Evolutionary conservation across 1,140 invertebrate species (phyloP), one percentile per base, ranked within the genome.

Genomic region (Archivesica marissinica): DNA sequence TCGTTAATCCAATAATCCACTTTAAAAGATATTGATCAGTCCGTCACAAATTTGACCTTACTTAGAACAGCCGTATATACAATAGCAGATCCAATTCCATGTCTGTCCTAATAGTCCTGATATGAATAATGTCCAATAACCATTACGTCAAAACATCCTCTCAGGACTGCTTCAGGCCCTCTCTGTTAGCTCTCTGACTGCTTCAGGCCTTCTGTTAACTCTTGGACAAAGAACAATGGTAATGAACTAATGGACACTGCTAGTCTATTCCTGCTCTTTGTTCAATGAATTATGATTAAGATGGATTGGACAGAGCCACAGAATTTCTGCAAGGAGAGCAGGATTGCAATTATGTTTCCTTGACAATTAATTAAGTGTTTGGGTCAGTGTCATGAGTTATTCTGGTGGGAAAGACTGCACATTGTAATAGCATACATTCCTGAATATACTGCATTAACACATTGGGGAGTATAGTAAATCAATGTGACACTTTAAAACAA

Each of bases 271-370:
- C 54, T 59, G 66, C 39, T 70, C 66, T 70, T 70, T 47, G 66
- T 70, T 41, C 61, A 15, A 70, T 70, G 25, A 70, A 70, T 44
- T 70, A 70, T 70, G 66, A 47, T 70, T 70, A 70, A 70, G 38
- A 70, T 38, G 41, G 66, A 70, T 70, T 44, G 66, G 28, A 23
- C 15, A 23, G 28, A 56, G 20, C 47, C 66, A 70, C 35, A 66
- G 66, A 70, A 20, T 3, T 25, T 28, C 54, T 59, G 25, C 13
- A 59, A 59, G 15, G 54, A 17, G 33, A 59, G 25, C 54, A 9
- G 4, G 54, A 59, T 59, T 28, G 2, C 25, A 59, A 59, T 59
- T 23, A 59, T 59, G 25, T 59, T 59, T 59, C 33, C 54, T n/a
- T n/a, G 23, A 59, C 54, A 59, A 9, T 6, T 59, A 28, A 59